phyloP scores from a whole-genome alignment of 2,797 vertebrate genomes.

The Chaenodraco wilsoni region DNA sequence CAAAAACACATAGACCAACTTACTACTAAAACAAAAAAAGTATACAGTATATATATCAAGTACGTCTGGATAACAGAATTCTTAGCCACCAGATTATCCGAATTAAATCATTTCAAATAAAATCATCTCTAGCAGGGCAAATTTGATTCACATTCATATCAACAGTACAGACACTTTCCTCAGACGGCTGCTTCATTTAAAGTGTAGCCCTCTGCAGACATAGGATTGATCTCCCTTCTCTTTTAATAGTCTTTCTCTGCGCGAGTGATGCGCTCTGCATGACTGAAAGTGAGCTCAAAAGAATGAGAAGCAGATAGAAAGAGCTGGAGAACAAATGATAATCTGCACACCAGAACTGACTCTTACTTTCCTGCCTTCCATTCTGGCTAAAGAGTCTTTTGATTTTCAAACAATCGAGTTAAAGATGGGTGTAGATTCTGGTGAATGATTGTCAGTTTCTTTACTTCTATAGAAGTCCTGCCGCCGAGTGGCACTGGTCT shows the following conservation, averaged over 20 bases:
- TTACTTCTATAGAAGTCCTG: conserved; percentile 84
- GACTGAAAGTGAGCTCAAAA: conserved; percentile 45
- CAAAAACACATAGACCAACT: too few species aligned
- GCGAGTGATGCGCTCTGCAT: conserved; percentile 34
- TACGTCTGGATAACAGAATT: not conserved
- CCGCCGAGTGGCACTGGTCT: conserved; percentile 81
- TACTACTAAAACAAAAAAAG: too few species aligned
- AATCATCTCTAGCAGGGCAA: not conserved
- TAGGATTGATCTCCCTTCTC: conserved; percentile 50
- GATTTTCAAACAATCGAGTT: conserved; percentile 33
- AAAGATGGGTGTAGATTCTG: not conserved
- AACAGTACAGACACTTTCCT: conserved; percentile 8
- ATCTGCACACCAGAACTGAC: not conserved
- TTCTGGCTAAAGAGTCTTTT: conserved; percentile 12
- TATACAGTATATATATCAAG: not conserved
- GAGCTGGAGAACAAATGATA: conserved; percentile 44
- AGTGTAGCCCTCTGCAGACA: conserved; percentile 30
- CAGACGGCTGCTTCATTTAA: conserved; percentile 42
- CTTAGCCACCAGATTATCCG: not conserved
- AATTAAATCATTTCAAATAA: not conserved
- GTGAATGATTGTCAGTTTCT: conserved; percentile 51
- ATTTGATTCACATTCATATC: not conserved
- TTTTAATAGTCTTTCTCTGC: conserved; percentile 54
- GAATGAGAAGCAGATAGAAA: conserved; percentile 27
- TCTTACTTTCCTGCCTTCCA: conserved; percentile 15